phyloP scores from a whole-genome alignment of 1,140 invertebrate genomes.

The Nautilus pompilius region DNA sequence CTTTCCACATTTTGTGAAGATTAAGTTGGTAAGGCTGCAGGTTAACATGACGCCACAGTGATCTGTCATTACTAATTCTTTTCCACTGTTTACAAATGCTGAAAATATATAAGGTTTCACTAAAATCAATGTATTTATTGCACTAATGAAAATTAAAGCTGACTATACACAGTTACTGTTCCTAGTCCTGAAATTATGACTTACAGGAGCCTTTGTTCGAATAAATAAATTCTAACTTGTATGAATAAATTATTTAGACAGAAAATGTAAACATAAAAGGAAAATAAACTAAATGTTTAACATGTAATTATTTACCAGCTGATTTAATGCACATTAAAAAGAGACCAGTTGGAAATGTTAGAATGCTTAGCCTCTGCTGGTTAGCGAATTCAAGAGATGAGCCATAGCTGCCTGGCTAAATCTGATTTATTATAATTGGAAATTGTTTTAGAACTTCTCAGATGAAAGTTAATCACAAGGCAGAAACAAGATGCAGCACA shows the following conservation, averaged over 20 bases:
- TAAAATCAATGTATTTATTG: not conserved
- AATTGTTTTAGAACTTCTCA: no score
- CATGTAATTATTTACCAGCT: no score
- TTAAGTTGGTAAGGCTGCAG: conserved; percentile 26
- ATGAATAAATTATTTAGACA: not conserved
- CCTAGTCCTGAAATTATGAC: not conserved
- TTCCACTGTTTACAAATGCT: conserved; percentile 37
- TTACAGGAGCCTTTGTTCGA: not conserved
- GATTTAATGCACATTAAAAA: no score
- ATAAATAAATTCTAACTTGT: not conserved
- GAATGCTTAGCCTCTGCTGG: no score
- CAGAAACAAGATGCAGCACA: no score
- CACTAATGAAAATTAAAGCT: no score
- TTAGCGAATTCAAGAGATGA: no score
- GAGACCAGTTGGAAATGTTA: no score
- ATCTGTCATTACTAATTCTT: conserved; percentile 31
- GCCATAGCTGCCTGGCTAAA: no score
- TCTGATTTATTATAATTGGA: no score
- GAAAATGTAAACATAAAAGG: not conserved
- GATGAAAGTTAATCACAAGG: no score
- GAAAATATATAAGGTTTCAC: conserved; percentile 10
- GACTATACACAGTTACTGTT: not conserved
- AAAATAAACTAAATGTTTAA: no score
- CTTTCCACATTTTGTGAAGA: conserved; percentile 34
- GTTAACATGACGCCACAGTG: conserved; percentile 38